phyloP scores from a whole-genome alignment of 1,140 invertebrate genomes.

The Hesperophylax magnus region DNA sequence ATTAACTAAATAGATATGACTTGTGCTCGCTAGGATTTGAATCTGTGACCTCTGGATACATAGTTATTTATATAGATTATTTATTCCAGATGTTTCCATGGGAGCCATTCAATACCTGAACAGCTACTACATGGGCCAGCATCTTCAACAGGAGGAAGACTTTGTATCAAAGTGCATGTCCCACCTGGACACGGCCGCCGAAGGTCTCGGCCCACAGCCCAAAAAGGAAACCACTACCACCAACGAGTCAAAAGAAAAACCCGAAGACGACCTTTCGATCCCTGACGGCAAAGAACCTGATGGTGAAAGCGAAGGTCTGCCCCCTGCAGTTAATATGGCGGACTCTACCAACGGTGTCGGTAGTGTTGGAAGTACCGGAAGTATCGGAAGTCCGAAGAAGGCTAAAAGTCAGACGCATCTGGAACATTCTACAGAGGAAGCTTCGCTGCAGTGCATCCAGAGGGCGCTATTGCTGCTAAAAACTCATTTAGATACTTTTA shows the following conservation, averaged over 20 bases:
- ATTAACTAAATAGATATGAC: no score
- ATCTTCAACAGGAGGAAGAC: conserved; percentile 91
- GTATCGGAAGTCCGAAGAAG: conserved; percentile 25
- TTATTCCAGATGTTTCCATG: conserved; percentile 85
- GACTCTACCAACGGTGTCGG: conserved; percentile 58
- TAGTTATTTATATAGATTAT: background rate
- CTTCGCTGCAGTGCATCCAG: conserved; percentile 90
- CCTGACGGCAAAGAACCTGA: conserved; percentile 61
- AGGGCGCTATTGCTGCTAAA: conserved; percentile 88
- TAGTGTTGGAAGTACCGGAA: background rate
- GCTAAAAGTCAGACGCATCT: conserved; percentile 12
- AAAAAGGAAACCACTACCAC: conserved; percentile 59
- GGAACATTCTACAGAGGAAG: conserved; percentile 76
- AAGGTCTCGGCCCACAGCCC: conserved; percentile 74
- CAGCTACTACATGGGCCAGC: conserved; percentile 92
- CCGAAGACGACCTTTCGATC: conserved; percentile 59
- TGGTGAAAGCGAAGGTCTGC: conserved; percentile 57
- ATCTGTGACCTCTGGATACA: no score
- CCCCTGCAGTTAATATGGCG: conserved; percentile 58
- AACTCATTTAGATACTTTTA: conserved; percentile 93
- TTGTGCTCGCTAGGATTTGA: no score
- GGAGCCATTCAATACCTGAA: conserved; percentile 95
- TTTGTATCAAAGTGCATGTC: conserved; percentile 94
- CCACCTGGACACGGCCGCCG: conserved; percentile 85
- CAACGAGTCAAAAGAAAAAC: conserved; percentile 20